These are phyloP conservation scores for Agrotis segetum DNA, from an alignment of 2,888 invertebrate species.

Conservation along the genomic window DNA sequence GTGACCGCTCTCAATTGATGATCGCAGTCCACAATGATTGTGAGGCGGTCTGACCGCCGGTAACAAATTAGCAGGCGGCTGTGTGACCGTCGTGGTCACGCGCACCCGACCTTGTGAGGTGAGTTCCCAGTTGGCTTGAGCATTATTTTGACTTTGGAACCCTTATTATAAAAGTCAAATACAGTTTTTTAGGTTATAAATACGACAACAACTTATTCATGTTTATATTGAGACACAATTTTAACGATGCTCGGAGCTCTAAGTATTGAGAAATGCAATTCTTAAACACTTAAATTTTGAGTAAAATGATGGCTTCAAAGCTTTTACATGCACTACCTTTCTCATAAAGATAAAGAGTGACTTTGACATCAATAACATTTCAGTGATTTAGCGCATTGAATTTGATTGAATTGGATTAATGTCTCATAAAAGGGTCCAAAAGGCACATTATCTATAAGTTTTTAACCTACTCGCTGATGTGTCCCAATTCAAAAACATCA, in stretches of 20 bases:
- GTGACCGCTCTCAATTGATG: constrained; percentile 59
- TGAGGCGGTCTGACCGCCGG: constrained; percentile 55
- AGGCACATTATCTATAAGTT: too few relatives aligned
- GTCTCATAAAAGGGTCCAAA: constrained; percentile 16
- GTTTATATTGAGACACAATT: too few relatives aligned
- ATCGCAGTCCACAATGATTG: constrained; percentile 57
- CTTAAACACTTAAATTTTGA: background rate
- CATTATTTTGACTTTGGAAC: background rate
- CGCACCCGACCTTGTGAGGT: constrained; percentile 50
- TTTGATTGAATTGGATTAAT: constrained; percentile 1
- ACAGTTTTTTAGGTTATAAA: too few relatives aligned
- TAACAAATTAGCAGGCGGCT: constrained; percentile 59
- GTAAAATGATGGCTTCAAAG: background rate
- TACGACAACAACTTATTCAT: too few relatives aligned
- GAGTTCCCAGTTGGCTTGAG: background rate
- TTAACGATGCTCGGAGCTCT: background rate
- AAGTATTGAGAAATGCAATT: background rate
- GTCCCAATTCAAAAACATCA: too few relatives aligned
- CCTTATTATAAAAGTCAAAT: too few relatives aligned
- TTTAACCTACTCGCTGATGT: too few relatives aligned
- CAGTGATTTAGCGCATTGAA: background rate
- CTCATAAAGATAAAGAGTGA: too few relatives aligned
- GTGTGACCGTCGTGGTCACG: constrained; percentile 62
- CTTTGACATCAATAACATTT: background rate
- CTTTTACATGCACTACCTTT: background rate